Percentiles rank a stretch among this genome's conserved stretches.
Conservation (phyloP, 1,140 invertebrate species). For the Pogonus chalceus region DNA sequence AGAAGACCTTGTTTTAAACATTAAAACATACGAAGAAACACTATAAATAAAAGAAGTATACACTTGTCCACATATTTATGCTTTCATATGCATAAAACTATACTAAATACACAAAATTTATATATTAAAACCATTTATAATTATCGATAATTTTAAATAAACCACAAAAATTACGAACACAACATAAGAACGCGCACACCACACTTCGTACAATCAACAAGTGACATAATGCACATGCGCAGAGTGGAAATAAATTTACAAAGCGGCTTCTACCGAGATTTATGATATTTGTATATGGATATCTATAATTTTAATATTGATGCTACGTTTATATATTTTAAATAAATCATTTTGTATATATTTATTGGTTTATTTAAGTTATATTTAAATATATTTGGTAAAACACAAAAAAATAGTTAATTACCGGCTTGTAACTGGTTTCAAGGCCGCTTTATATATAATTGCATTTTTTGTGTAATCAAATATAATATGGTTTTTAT, state of each 20-base stretch:
- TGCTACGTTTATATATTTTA: no score
- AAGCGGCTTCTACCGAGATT: no score
- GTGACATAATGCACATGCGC: not conserved
- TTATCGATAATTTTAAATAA: not conserved
- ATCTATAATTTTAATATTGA: no score
- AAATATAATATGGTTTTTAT: no score
- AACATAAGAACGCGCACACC: not conserved
- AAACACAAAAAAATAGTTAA: no score
- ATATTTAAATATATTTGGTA: no score
- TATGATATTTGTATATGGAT: no score
- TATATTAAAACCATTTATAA: not conserved
- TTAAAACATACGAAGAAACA: not conserved
- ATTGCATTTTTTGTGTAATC: no score
- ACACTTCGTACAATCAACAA: not conserved
- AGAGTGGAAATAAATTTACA: not conserved
- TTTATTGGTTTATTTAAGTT: no score
- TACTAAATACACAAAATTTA: not conserved
- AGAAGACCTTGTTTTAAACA: conserved; percentile 1
- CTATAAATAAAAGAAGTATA: not conserved
- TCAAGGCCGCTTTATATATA: no score
- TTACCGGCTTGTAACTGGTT: no score
- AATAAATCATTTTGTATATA: no score
- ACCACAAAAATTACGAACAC: not conserved
- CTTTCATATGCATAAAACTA: not conserved
- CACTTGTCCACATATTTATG: conserved; percentile 2